Evolutionary conservation across 2,797 vertebrate species (phyloP).

Genomic region (Psittacula derbiana): DNA sequence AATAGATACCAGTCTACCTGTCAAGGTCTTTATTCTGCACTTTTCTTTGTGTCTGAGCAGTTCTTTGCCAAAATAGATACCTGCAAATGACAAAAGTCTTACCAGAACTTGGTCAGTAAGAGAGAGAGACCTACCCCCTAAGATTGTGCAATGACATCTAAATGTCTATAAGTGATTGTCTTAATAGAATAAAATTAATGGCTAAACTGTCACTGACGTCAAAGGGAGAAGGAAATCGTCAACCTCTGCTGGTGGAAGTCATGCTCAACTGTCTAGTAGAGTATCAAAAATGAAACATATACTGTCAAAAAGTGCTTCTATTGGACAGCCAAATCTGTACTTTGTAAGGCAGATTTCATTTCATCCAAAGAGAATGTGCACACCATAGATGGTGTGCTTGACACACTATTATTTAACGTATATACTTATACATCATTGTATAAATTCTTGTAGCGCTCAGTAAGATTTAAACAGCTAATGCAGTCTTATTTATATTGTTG

Average conservation of each 20-base stretch:
- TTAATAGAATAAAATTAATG: not conserved
- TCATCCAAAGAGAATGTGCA: not conserved
- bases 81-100: not conserved
- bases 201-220: not conserved
- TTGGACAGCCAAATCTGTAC: not conserved
- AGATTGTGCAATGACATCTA: not conserved
- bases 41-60: not conserved
- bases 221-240: not conserved
- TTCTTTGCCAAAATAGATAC: not conserved
- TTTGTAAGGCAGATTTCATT: not conserved
- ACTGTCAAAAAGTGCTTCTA: not conserved
- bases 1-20: not conserved
- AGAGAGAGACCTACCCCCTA: not conserved
- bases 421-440: not conserved
- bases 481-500: not conserved
- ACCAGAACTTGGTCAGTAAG: not conserved
- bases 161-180: not conserved
- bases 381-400: no score
- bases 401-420: rapidly evolving
- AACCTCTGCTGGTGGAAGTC: not conserved
- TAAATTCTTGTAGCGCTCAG: not conserved
- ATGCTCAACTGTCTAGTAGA: not conserved
- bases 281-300: not conserved
- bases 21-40: not conserved
- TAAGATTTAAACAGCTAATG: not conserved